Base-by-base conservation (phyloP, 2,888 invertebrate species). In the Ormyrus pomaceus region DNA sequence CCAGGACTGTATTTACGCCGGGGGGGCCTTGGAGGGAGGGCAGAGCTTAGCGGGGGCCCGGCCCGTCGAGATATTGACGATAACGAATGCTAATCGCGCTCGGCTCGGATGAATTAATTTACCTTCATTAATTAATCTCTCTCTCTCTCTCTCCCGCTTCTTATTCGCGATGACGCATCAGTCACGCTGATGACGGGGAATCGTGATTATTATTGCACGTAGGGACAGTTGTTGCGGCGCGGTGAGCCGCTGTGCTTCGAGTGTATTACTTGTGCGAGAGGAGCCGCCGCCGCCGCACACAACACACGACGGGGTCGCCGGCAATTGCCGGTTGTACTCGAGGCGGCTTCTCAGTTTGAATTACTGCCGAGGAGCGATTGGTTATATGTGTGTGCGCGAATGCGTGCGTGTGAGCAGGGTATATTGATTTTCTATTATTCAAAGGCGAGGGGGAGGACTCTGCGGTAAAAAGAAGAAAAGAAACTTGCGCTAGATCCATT, bases 61-160 rank as follows among this genome's bases (percentile, higher is more conserved):
- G 70, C 69, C 58, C 64, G 69, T 79, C 82, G 71, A 77, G 80
- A 81, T 82, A 88, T 89, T 88, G 86, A 88, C 86, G 85, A 88
- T 87, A 89, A 89, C 89, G 88, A 89, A 88, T 87, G 87, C 86
- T 88, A 89, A 87, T 88, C 86, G 86, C 34, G 34, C 34, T 19
- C 19, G 34, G 34, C 85, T 85, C 86, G 86, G 87, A 89, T 87
- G 88, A 88, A 87, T 88, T 89, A 88, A 89, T 89, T 88, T 86
- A 86, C 86, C 88, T 88, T 87, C 87, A 87, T 89, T 88, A 88
- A 89, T 89, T 88, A 88, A 88, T 88, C 86, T 50, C 68, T 48
- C 5, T 59, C 68, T 48, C 5, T 59, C 56, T 13, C 19, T 46
- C 59, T 6, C 2, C 11, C 64, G 2, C 34, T 34, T 34, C 34